A percentile compares a stretch with the other conserved stretches of the same genome.
phyloP scores from a whole-genome alignment of 2,113 vertebrate genomes.

The Mirounga angustirostris region DNA sequence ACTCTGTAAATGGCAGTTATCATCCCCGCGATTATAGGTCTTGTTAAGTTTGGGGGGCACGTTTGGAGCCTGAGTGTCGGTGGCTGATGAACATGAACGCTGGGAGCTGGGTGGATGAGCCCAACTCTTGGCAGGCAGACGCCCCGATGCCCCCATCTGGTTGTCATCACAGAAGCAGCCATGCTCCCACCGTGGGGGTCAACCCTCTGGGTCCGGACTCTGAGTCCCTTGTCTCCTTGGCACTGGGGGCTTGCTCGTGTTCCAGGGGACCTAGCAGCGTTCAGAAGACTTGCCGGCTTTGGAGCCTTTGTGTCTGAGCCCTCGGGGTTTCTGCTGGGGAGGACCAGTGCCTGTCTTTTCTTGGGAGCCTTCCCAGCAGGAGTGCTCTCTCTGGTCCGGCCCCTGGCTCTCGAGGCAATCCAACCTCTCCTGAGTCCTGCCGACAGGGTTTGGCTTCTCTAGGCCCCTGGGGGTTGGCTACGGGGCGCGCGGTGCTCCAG shows the following conservation, averaged over 20 bases:
- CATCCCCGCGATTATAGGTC: neutral
- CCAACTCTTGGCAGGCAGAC: neutral
- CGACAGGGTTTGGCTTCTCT: neutral
- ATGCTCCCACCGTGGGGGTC: neutral
- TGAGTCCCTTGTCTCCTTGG: neutral
- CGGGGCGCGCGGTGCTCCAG: neutral
- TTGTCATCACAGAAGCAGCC: neutral
- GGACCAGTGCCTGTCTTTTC: no score
- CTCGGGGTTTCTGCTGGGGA: no score
- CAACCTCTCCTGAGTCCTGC: neutral
- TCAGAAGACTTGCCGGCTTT: neutral
- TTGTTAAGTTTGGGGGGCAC: neutral
- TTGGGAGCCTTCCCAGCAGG: neutral
- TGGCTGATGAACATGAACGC: neutral
- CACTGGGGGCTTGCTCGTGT: neutral
- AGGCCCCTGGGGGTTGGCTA: neutral
- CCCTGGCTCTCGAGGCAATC: neutral
- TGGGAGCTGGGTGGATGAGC: no score
- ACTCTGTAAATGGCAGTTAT: neutral
- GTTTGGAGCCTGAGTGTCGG: neutral
- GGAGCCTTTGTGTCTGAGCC: neutral
- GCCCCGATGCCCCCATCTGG: accelerated
- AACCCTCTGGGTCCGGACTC: neutral
- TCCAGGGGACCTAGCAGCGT: neutral
- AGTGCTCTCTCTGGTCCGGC: neutral